Evolutionary conservation across 2,888 invertebrate species (phyloP), one percentile per base, ranked within the genome.

Genomic region (Phania funesta): DNA sequence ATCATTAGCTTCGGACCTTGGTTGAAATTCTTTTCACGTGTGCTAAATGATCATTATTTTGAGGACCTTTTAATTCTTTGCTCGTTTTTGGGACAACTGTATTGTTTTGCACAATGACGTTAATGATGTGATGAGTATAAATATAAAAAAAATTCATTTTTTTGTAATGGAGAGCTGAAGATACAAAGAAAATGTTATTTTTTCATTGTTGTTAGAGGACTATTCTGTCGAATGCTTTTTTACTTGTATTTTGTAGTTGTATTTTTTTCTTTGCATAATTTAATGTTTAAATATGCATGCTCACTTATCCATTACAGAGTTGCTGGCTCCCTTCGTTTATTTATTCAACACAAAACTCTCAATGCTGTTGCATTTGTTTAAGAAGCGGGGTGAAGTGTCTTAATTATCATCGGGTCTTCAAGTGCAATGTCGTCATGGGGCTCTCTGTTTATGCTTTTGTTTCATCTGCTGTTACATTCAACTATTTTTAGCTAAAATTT

Each of bases 251-350:
- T 58, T 58, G 0, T 32, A 48, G 29, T 7, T 32, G 2, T 32
- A 18, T 44, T 67, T 58, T 67, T 60, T 60, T 20, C 52, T 77
- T 78, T 71, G 78, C 71, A 50, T 78, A 78, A 78, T 65, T 65
- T 41, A 71, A 65, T 71, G 56, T 78, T 56, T 48, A 78, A 78
- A 71, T 56, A 64, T 71, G 70, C 77, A 56, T 70, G 70, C n/a
- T 71, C 38, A 75, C 35, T 65, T 52, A 74, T 29, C 38, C 29
- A 58, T 75, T 48, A 65, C 44, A 58, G 16, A 22, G 26, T 7
- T 4, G 29, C 29, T 24, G 16, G 54, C 56, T 78, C 32, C 64
- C 64, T 58, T 24, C 22, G n/a, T 56, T 38, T 54, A 16, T 29
- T 54, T 56, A 44, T 60, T 26, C 1, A 32, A 13, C 26, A 62